Base-by-base conservation (phyloP, 2,888 invertebrate genomes). In the Petrophora chlorosata region DNA sequence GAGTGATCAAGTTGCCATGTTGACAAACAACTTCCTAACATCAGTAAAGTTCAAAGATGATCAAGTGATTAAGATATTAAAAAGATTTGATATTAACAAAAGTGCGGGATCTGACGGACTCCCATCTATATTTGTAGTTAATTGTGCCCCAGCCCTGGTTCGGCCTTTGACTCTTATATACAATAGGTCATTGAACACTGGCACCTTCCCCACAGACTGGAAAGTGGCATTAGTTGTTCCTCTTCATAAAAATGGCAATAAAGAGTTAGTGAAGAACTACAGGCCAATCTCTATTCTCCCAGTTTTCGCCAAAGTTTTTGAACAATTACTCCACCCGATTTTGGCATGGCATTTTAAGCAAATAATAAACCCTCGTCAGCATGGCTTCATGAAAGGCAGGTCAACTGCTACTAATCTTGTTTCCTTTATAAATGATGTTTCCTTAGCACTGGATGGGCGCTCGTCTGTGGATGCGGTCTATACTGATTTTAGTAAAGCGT, bases 341-440 rank as follows among this genome's bases (percentile, higher is more conserved):
- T 38, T 60, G 5, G 26, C 29, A 7, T 34, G 32, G 3, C 42
- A 51, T 29, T 36, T 55, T 12, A 46, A 42, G 7, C 25, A 17
- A 22, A 10, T 38, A 30, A 9, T 55, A 12, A 38, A 13, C 32
- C 5, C 19, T 5, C 3, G 29, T 2, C 58, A 60, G 19, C 58
- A 60, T 28, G 59, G 60, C 0, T 65, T 63, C 17, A 17, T 59
- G 3, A 26, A 26, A 10, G 10, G 5, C n/a, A 17, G 19, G 12
- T 22, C 13, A 22, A 5, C 22, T 3, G 22, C 22, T 5, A 22
- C 22, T 2, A 22, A 22, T 7, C 8, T 22, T 5, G 22, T 7
- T 2, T 22, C 22, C 2, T 22, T 22, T 22, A 8, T 22, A 5
- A 7, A 22, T 22, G 8, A 22, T 22, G 8, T 5, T 7, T 3